Conservation (phyloP, 2,113 vertebrate genomes). For the Phyllostomus hastatus region DNA sequence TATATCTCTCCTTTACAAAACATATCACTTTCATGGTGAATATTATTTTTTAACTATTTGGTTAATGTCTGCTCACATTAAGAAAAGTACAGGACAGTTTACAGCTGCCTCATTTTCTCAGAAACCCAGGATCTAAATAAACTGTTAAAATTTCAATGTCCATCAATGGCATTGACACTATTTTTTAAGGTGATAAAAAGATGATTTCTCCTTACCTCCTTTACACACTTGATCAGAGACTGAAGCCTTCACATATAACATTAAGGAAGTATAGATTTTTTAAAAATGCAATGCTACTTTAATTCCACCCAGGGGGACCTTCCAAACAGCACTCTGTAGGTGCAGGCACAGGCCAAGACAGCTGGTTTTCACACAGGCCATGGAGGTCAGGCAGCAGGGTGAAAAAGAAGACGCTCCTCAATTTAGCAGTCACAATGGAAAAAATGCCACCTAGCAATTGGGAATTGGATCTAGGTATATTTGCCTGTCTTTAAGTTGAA, state of each 20-base stretch:
- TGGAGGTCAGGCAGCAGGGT: neutral
- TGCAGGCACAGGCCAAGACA: fast-evolving
- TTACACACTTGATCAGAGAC: neutral
- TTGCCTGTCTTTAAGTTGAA: neutral
- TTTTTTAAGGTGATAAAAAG: neutral
- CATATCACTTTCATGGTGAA: neutral
- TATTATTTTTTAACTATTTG: neutral
- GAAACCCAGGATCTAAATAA: neutral
- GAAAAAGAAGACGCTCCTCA: neutral
- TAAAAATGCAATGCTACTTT: neutral
- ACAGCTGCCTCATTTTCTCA: neutral
- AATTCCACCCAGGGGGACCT: fast-evolving
- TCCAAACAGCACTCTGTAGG: neutral
- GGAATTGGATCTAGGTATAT: neutral
- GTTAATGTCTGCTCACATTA: neutral
- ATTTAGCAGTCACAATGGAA: neutral
- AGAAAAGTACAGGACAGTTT: neutral
- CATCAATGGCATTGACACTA: neutral
- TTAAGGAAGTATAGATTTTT: neutral
- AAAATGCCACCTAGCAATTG: neutral
- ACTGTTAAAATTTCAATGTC: neutral
- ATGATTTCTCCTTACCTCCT: neutral
- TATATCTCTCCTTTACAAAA: neutral
- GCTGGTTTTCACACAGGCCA: neutral
- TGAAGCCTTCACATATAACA: neutral